phyloP scores from a whole-genome alignment of 2,888 invertebrate species.

The Lasius fuliginosus region DNA sequence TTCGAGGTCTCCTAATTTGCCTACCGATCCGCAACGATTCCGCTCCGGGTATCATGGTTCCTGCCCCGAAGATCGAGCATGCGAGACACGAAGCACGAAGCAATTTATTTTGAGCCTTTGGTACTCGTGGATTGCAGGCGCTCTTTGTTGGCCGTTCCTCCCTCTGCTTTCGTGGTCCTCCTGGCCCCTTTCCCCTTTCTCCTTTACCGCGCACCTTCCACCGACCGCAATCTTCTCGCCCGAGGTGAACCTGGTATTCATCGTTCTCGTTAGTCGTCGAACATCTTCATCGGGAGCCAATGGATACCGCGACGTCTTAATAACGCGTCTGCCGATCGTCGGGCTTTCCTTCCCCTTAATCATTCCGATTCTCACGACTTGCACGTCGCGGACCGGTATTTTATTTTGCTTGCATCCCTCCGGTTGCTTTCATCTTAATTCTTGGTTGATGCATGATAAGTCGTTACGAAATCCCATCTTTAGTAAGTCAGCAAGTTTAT shows the following conservation, averaged over 20 bases:
- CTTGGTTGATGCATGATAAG: slow-evolving; percentile 17
- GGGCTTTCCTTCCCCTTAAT: slow-evolving; percentile 53
- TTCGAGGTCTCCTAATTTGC: slow-evolving; percentile 75
- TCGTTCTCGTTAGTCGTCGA: slow-evolving; percentile 72
- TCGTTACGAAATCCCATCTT: not conserved
- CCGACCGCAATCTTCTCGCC: slow-evolving; percentile 57
- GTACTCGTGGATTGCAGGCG: slow-evolving; percentile 55
- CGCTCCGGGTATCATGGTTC: slow-evolving; percentile 65
- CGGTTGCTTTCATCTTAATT: not conserved
- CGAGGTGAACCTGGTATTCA: slow-evolving; percentile 63
- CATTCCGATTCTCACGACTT: slow-evolving; percentile 56
- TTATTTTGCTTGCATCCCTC: slow-evolving; percentile 43
- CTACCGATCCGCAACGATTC: slow-evolving; percentile 76
- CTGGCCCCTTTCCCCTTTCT: not conserved
- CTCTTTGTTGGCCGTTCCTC: slow-evolving; percentile 61
- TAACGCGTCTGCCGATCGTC: slow-evolving; percentile 64
- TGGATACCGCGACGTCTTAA: slow-evolving; percentile 68
- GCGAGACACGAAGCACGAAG: slow-evolving; percentile 63
- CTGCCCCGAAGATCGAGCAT: slow-evolving; percentile 50
- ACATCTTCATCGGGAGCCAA: slow-evolving; percentile 73
- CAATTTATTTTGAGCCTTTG: slow-evolving; percentile 69
- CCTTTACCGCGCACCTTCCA: not conserved
- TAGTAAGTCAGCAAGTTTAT: not conserved
- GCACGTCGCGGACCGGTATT: slow-evolving; percentile 51
- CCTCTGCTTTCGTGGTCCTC: slow-evolving; percentile 59